Base-by-base conservation (phyloP, 2,797 vertebrate genomes). In the Bryconaethiops microstoma region DNA sequence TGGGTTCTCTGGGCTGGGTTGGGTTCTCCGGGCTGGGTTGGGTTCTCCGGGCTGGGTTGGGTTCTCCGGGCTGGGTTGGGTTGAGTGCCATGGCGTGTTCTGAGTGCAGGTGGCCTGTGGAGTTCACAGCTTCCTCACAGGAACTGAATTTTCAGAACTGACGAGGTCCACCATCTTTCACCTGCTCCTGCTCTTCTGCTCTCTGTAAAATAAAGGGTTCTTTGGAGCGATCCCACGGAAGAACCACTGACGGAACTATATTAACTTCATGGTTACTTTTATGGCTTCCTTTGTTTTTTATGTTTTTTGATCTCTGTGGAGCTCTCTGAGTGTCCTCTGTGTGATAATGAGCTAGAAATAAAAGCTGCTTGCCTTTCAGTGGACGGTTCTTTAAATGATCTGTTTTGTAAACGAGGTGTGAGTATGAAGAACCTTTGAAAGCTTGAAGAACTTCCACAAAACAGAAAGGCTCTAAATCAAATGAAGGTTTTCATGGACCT, bases 91-190 rank as follows among this genome's bases (percentile, higher is more conserved):
- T 75, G 76, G 75, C 55, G 52, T 74, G 78, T 78, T 78, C 74
- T 70, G 81, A 95, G 93, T 94, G 95, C 92, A 82, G 94, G 94
- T 95, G 93, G 95, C 96, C 95, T 92, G 92, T 96, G 96, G 91
- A 95, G 95, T 95, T 96, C 95, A 94, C 94, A 94, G 91, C 94
- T 93, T 96, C 95, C 95, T 95, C 92, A 93, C 90, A 95, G 84
- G 96, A 95, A 96, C 95, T 91, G 92, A 95, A 93, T 95, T 96
- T 96, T 95, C 68, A 21, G 10, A 63, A 69, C 94, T 93, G 84
- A 94, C 95, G 95, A 94, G 95, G 94, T 90, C 91, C 88, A 81
- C 91, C 90, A 90, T 85, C 82, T 95, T 93, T 96, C 94, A 95
- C 95, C 94, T 95, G n/a, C n/a, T 94, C 92, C 92, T 94, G 90